Base-by-base conservation (phyloP, 2,113 vertebrate genomes). In the Gambusia holbrooki region DNA sequence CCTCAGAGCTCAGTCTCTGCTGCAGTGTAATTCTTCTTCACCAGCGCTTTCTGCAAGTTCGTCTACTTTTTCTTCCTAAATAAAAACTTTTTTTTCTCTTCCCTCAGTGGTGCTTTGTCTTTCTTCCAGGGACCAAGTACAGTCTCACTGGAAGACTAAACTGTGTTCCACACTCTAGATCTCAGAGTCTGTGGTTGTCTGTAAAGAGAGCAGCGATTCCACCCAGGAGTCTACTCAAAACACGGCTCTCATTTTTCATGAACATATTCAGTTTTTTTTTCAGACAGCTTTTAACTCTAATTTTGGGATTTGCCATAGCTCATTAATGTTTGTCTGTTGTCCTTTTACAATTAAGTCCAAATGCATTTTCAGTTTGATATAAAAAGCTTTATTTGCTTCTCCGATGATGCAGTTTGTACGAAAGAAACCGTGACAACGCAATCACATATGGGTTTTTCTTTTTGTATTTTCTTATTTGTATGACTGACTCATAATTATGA, bases 121-220 rank as follows among this genome's bases (percentile, higher is more conserved):
- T 71, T 60, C 3, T 27, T 14, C 10, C 67, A 79, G 66, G 74
- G 45, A 62, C 60, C 29, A 66, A n/a, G 74, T 62, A 58, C 76
- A 74, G 79, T 35, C 72, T 75, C 71, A 29, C 5, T 45, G 62
- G 22, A 70, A 79, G 33, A 84, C 37, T 35, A 80, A 86, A 80
- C 30, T 5, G 35, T 51, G 69, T 79, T 84, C 22, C 17, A 1
- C 2, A 8, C 70, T 78, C 76, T 65, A 79, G 17, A 72, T 81
- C 33, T 77, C 75, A 81, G 30, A 42, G 62, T 83, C 54, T 77
- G 25, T 77, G 82, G 76, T 77, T 27, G 66, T 81, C 69, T 71
- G 40, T 25, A 2, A 45, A 58, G n/a, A 66, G n/a, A 28, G 28
- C 73, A 62, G 69, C 67, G 62, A 45, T 45, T 64, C 62, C 77